Percentiles rank a stretch among this genome's conserved stretches.
Conservation (phyloP, 2,797 vertebrate species). For the Coranthus polyacanthus region DNA sequence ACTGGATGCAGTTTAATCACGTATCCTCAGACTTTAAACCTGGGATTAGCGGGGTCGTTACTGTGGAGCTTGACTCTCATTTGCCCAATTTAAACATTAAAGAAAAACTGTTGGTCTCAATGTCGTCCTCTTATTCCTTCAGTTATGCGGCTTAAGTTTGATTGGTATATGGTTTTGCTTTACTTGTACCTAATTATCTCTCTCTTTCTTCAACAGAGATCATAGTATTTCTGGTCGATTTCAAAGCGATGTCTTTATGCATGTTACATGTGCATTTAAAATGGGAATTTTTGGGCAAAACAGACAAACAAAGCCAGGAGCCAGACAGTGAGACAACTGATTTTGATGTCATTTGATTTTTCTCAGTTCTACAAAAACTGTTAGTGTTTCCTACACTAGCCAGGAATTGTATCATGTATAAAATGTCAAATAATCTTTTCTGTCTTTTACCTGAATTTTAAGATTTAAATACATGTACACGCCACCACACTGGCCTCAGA, state of each 20-base stretch:
- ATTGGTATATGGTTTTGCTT: constrained; percentile 38
- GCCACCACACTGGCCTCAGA: constrained; percentile 26
- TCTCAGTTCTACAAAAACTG: too few relatives aligned
- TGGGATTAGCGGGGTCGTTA: constrained; percentile 45
- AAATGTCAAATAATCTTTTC: background rate
- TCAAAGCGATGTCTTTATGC: too few relatives aligned
- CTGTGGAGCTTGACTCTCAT: constrained; percentile 51
- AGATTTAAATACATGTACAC: constrained; percentile 37
- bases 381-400: background rate
- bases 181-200: constrained; percentile 10
- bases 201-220: constrained; percentile 7
- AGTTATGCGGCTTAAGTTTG: constrained; percentile 39
- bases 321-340: too few relatives aligned
- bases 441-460: constrained; percentile 23
- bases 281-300: too few relatives aligned
- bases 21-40: constrained; percentile 54
- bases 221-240: constrained; percentile 18
- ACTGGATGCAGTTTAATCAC: constrained; percentile 35
- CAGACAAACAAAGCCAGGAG: too few relatives aligned
- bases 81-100: constrained; percentile 41
- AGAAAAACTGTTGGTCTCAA: constrained; percentile 39
- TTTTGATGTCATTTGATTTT: too few relatives aligned
- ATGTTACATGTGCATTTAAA: too few relatives aligned
- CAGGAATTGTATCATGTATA: background rate
- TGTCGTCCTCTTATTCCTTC: constrained; percentile 23